These are phyloP conservation scores for Clarias gariepinus DNA, from an alignment of 2,113 vertebrate species.

Conservation along the genomic window DNA sequence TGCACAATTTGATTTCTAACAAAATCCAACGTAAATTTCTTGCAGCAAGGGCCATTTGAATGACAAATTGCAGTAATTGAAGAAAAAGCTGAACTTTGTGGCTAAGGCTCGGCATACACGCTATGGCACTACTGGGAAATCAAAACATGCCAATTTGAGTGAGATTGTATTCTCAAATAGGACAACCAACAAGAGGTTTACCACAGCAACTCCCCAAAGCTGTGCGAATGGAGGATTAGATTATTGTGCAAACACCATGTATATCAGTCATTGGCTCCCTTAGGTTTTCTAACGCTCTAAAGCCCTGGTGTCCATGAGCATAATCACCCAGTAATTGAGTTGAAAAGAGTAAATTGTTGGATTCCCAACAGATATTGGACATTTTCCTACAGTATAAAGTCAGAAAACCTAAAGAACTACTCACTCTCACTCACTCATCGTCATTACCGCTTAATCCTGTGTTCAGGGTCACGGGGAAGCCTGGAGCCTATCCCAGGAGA, in stretches of 20 bases:
- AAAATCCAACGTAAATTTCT: conserved; percentile 23
- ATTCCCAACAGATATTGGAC: conserved; percentile 64
- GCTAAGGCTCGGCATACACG: conserved; percentile 42
- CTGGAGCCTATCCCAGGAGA: too few species aligned
- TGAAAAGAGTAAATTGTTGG: conserved; percentile 64
- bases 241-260: conserved; percentile 48
- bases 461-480: too few species aligned
- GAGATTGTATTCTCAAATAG: conserved; percentile 57
- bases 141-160: conserved; percentile 59
- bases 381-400: conserved; percentile 59
- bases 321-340: conserved; percentile 69
- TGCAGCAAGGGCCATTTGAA: conserved; percentile 23
- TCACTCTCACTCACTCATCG: too few species aligned
- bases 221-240: conserved; percentile 52
- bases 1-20: conserved; percentile 23
- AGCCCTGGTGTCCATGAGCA: conserved; percentile 64
- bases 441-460: too few species aligned
- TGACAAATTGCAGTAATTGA: conserved; percentile 55
- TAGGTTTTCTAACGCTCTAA: conserved; percentile 39
- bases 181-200: conserved; percentile 55
- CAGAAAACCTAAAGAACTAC: conserved; percentile 34
- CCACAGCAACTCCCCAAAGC: conserved; percentile 49
- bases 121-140: conserved; percentile 53
- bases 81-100: conserved; percentile 45
- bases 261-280: conserved; percentile 42